Evolutionary conservation across 2,113 vertebrate genomes (phyloP).

Genomic region (Istiophorus platypterus): DNA sequence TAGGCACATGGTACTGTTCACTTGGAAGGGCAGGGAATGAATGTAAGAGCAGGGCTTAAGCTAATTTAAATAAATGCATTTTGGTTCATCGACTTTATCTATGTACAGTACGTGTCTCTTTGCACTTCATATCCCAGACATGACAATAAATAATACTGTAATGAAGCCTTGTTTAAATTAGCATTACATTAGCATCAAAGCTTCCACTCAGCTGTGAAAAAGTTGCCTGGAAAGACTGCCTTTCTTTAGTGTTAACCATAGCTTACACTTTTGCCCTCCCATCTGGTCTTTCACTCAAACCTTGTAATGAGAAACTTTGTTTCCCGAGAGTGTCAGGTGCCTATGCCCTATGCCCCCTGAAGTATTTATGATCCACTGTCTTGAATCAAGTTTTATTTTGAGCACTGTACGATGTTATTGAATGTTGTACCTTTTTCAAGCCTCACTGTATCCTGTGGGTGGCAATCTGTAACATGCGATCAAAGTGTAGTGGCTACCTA

Average conservation of each 20-base stretch:
- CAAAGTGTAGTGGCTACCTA: constrained; percentile 38
- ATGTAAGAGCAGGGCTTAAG: neutral
- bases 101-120: constrained; percentile 23
- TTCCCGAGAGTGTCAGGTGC: constrained; percentile 6
- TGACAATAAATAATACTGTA: constrained; percentile 53
- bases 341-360: constrained; percentile 21
- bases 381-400: constrained; percentile 44
- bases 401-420: neutral
- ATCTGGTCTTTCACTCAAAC: constrained; percentile 63
- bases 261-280: constrained; percentile 71
- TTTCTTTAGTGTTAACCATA: constrained; percentile 71
- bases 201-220: constrained; percentile 56
- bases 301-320: constrained; percentile 67
- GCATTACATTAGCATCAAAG: constrained; percentile 66
- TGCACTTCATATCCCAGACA: constrained; percentile 41
- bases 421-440: constrained; percentile 23
- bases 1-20: neutral
- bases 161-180: constrained; percentile 66
- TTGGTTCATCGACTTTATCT: neutral
- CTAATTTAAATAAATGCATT: neutral
- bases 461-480: constrained; percentile 45
- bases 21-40: neutral
- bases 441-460: constrained; percentile 23
- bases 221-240: constrained; percentile 56
- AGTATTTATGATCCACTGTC: constrained; percentile 46